Conservation (phyloP, 1,140 invertebrate genomes). For the Stegodyphus dumicola region DNA sequence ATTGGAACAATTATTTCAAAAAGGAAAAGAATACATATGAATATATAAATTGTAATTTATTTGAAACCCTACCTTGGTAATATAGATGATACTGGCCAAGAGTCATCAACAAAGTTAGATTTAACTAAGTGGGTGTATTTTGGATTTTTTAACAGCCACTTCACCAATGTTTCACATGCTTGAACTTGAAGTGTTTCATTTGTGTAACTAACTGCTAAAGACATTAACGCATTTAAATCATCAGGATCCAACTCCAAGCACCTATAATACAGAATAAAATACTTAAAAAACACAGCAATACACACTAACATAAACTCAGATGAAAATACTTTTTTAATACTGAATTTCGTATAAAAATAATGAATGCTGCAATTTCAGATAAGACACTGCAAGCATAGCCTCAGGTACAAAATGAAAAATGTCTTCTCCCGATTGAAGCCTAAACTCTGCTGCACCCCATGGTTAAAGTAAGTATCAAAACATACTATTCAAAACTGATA, state of each 20-base stretch:
- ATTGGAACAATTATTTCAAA: neutral
- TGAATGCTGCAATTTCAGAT: no score
- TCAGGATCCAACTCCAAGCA: conserved; percentile 84
- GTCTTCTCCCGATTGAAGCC: no score
- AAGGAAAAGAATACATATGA: neutral
- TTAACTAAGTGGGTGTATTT: conserved; percentile 81
- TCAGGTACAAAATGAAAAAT: no score
- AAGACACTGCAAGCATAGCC: no score
- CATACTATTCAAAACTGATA: no score
- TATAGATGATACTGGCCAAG: conserved; percentile 22
- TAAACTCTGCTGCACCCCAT: no score
- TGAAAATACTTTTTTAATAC: no score
- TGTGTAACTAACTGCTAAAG: conserved; percentile 92
- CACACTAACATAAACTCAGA: no score
- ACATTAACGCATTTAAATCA: conserved; percentile 87
- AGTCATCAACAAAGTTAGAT: conserved; percentile 8
- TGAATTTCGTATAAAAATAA: no score
- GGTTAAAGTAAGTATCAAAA: no score
- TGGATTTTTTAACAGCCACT: conserved; percentile 87
- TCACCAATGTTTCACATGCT: conserved; percentile 72
- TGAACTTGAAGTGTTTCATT: conserved; percentile 81
- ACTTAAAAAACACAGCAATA: no score
- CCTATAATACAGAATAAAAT: conserved; percentile 65
- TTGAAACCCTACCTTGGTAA: conserved; percentile 21
- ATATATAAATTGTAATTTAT: neutral